phyloP scores from a whole-genome alignment of 2,797 vertebrate genomes.

The Microchirus variegatus region DNA sequence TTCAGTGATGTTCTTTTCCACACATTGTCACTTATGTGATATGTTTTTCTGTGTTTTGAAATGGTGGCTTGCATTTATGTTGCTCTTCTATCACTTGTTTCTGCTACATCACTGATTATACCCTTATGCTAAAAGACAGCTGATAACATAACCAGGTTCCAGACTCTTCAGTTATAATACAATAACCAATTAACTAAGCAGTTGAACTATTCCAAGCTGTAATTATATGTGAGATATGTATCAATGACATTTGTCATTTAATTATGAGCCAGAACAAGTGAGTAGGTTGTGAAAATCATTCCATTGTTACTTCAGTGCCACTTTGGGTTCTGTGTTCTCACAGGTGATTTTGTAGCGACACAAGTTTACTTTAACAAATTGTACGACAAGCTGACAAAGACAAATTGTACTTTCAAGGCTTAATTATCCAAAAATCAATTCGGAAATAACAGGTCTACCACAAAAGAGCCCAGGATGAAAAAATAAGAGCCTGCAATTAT shows the following conservation, averaged over 20 bases:
- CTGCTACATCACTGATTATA: too few relatives aligned
- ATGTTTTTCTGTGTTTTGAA: too few relatives aligned
- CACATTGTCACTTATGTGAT: too few relatives aligned
- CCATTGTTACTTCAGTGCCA: neutral
- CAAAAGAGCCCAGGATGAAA: constrained; percentile 4
- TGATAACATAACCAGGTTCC: too few relatives aligned
- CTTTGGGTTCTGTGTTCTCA: neutral
- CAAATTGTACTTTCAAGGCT: constrained; percentile 13
- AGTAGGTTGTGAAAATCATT: neutral
- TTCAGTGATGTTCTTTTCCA: too few relatives aligned
- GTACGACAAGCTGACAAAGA: constrained; percentile 29
- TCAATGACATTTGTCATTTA: neutral
- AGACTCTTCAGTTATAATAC: too few relatives aligned
- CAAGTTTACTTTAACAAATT: constrained; percentile 9
- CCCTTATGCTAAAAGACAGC: too few relatives aligned
- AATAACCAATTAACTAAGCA: too few relatives aligned
- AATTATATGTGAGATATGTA: too few relatives aligned
- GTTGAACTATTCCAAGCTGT: too few relatives aligned
- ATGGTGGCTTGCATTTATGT: too few relatives aligned
- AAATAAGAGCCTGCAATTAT: constrained; percentile 23
- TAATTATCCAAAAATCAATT: constrained; percentile 27
- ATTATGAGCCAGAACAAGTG: neutral
- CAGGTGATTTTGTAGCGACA: neutral
- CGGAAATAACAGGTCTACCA: constrained; percentile 15
- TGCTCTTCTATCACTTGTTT: too few relatives aligned